A percentile compares a stretch with the other conserved stretches of the same genome.
These are phyloP conservation scores for Dryomyza anilis DNA, from an alignment of 2,888 invertebrate species.

Conservation along the genomic window DNA sequence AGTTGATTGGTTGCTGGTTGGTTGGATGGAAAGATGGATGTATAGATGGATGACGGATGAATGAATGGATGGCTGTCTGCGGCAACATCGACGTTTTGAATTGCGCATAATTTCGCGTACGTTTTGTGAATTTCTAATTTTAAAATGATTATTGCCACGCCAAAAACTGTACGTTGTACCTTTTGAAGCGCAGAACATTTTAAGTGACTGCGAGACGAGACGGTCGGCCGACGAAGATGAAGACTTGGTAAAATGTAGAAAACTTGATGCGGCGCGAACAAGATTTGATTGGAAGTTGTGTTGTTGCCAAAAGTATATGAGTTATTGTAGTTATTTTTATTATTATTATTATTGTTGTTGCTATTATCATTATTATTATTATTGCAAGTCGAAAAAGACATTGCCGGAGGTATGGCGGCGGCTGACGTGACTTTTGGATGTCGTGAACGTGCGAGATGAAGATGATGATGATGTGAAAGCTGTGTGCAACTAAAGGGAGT, in stretches of 20 bases:
- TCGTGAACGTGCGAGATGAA: too few relatives aligned
- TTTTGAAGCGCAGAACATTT: too few relatives aligned
- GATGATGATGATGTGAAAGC: too few relatives aligned
- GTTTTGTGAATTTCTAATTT: constrained; percentile 52
- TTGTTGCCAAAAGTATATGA: neutral
- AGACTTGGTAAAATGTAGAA: too few relatives aligned
- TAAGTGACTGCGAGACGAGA: too few relatives aligned
- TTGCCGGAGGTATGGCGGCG: neutral
- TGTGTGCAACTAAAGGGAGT: too few relatives aligned
- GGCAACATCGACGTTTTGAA: constrained; percentile 54
- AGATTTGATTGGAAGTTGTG: constrained; percentile 16
- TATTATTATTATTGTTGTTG: neutral
- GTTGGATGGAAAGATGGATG: too few relatives aligned
- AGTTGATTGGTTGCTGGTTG: constrained; percentile 3
- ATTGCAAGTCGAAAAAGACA: neutral
- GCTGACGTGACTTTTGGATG: neutral
- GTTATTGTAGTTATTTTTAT: constrained; percentile 3
- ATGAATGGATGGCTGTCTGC: constrained; percentile 36
- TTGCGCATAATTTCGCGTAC: constrained; percentile 51
- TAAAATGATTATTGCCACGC: constrained; percentile 21
- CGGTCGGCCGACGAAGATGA: too few relatives aligned
- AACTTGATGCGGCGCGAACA: too few relatives aligned
- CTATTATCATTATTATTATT: neutral
- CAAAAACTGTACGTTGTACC: too few relatives aligned
- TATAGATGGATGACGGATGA: constrained; percentile 11